Evolutionary conservation across 2,113 vertebrate species (phyloP), one percentile per base, ranked within the genome.

Genomic region (Mungos mungo): DNA sequence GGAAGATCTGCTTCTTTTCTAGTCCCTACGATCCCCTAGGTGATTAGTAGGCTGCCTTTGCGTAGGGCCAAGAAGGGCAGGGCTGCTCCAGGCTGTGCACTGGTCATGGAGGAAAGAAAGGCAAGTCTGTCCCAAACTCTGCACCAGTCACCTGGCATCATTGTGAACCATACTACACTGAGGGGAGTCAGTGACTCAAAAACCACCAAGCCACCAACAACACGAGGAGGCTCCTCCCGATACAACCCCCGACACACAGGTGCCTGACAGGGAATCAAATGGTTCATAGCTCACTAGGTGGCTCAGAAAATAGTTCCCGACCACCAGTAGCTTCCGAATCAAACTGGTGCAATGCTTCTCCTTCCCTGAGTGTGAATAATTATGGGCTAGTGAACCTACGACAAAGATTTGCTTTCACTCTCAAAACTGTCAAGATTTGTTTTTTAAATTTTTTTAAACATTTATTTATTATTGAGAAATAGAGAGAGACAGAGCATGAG

Each of bases 1-100:
- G 35, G 50, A 87, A 96, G 87, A 96, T 89, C 92, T 96, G 92
- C 92, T 90, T 80, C 92, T 63, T 82, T 41, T 63, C 50, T 71
- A 54, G 87, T 54, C 63, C 66, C 87, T 57, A 80, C 4, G 54
- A 90, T 87, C 41, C 52, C 57, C 63, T 60, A 96, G 87, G 95
- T 94, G 47, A 83, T 38, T 76, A 63, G 77, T 13, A 63, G 85
- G 86, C 82, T 80, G 77, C 29, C 65, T 97, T 14, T 86, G 79
- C 45, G 60, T 47, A 27, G 95, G 66, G 41, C 41, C 41, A 41
- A 50, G 35, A 76, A 52, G 25, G 35, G 12, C 14, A 54, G 63
- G 33, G 57, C 18, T 35, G 29, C 66, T 57, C 41, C 47, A 29
- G 13, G 68, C 52, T 35, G 66, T 27, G 19, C 41, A 12, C n/a